Percentiles rank a stretch among this genome's conserved stretches.
Conservation (phyloP, 2,113 vertebrate species). For the Gorsachius goisagi region DNA sequence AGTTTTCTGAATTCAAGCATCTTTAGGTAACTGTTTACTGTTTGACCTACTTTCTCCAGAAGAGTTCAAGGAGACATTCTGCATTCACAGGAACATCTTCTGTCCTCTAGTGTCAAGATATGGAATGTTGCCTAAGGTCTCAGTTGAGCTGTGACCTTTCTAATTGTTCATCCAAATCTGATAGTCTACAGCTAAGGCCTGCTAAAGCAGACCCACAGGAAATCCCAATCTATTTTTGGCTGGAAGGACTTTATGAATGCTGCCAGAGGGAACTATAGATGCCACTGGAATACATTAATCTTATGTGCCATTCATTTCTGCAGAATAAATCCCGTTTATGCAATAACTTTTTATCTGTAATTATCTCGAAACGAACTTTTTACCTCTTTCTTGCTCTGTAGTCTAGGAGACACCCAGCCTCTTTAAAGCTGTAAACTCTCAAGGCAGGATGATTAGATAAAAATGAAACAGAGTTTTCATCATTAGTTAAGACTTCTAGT, state of each 20-base stretch:
- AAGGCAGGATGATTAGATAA: neutral
- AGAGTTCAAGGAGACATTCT: neutral
- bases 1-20: neutral
- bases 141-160: neutral
- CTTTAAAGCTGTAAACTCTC: neutral
- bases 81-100: neutral
- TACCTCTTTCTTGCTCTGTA: neutral
- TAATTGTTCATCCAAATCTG: neutral
- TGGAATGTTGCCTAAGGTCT: neutral
- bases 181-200: neutral
- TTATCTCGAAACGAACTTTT: neutral
- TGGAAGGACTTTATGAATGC: neutral
- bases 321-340: neutral
- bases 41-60: neutral
- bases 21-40: neutral
- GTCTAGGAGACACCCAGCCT: neutral
- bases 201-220: neutral
- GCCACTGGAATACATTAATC: neutral
- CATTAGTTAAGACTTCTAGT: neutral
- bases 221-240: neutral
- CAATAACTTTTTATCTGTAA: neutral
- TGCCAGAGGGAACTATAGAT: neutral
- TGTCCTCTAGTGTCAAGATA: neutral
- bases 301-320: neutral
- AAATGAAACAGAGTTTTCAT: neutral